phyloP scores from a whole-genome alignment of 2,797 vertebrate species.

The Bovichtus variegatus region DNA sequence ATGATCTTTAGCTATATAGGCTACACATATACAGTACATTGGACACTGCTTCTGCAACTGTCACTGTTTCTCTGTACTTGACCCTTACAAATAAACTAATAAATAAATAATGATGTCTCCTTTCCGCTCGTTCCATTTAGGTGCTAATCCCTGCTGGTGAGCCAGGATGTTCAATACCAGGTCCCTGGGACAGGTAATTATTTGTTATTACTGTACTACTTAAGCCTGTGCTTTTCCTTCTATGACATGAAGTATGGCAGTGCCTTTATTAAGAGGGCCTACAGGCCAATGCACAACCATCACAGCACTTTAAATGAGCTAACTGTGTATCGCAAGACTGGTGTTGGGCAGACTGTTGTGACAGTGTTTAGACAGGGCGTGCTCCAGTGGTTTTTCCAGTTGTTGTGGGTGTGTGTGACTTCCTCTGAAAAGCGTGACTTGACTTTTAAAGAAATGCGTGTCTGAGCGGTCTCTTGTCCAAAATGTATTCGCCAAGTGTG shows the following conservation, averaged over 20 bases:
- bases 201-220: neutral
- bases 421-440: neutral
- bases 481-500: neutral
- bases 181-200: neutral
- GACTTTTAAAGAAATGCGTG: neutral
- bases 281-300: neutral
- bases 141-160: neutral
- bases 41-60: too few relatives aligned
- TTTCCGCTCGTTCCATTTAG: neutral
- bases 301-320: too few relatives aligned
- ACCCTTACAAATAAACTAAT: too few relatives aligned
- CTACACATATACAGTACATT: too few relatives aligned
- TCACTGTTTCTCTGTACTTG: too few relatives aligned
- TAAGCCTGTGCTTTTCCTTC: neutral
- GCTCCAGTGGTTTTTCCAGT: neutral
- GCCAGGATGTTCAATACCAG: neutral
- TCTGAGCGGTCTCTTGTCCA: neutral
- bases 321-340: too few relatives aligned
- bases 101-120: neutral
- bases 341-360: neutral
- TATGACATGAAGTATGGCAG: neutral
- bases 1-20: too few relatives aligned
- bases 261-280: neutral
- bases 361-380: neutral
- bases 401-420: neutral